These are phyloP conservation scores for Zele albiditarsus DNA, from an alignment of 2,888 invertebrate genomes.

Conservation along the genomic window DNA sequence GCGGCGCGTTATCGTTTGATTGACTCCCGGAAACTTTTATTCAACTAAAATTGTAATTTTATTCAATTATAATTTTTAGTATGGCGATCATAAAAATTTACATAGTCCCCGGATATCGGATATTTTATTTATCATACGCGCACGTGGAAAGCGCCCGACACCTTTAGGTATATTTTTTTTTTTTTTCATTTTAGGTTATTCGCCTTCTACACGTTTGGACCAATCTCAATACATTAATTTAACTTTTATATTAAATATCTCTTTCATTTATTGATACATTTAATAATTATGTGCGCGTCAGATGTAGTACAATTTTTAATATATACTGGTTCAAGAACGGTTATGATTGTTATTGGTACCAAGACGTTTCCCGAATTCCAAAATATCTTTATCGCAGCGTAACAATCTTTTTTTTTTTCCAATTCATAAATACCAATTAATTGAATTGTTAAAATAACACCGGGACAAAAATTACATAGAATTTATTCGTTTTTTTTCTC, in stretches of 20 bases:
- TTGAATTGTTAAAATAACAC: conserved; percentile 17
- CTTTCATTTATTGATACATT: not conserved
- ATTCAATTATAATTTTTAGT: conserved; percentile 16
- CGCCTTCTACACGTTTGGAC: not conserved
- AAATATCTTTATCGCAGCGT: not conserved
- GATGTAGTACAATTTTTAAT: conserved; percentile 21
- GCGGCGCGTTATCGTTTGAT: conserved; percentile 59
- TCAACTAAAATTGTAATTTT: conserved; percentile 20
- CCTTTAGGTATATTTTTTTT: conserved; percentile 33
- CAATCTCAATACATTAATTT: conserved; percentile 3
- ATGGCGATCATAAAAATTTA: conserved; percentile 30
- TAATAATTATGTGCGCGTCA: not conserved
- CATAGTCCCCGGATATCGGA: conserved; percentile 51
- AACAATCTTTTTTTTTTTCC: conserved; percentile 1
- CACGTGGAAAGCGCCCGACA: conserved; percentile 61
- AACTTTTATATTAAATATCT: conserved; percentile 6
- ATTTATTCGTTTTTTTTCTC: conserved; percentile 22
- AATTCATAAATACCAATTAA: not conserved
- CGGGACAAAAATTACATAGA: conserved; percentile 32
- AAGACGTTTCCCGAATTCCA: conserved; percentile 47
- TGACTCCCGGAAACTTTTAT: conserved; percentile 26
- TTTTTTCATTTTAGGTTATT: not conserved
- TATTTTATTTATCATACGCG: conserved; percentile 51
- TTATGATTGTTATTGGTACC: conserved; percentile 48
- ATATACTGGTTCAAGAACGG: conserved; percentile 49